These are phyloP conservation scores for Aptenodytes forsteri DNA, from an alignment of 2,113 vertebrate species.

Conservation along the genomic window DNA sequence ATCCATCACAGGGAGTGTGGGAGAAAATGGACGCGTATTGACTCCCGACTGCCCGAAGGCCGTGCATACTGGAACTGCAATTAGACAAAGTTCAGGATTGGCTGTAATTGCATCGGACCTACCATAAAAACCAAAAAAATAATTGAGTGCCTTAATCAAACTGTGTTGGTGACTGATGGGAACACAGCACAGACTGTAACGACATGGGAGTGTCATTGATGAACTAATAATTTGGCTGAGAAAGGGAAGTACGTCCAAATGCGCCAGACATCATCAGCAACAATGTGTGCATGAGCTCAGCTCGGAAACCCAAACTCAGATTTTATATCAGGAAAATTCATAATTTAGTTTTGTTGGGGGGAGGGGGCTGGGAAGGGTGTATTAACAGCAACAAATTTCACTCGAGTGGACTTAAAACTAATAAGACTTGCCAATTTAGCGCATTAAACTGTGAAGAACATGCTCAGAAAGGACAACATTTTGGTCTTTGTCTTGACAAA, in stretches of 20 bases:
- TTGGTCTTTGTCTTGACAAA: conserved; percentile 75
- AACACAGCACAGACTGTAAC: conserved; percentile 83
- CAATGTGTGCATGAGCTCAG: conserved; percentile 84
- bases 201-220: conserved; percentile 72
- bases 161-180: conserved; percentile 81
- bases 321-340: conserved; percentile 87
- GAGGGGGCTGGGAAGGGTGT: conserved; percentile 69
- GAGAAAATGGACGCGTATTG: conserved; percentile 93
- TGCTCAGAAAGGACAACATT: conserved; percentile 79
- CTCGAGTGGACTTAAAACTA: conserved; percentile 80
- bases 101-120: conserved; percentile 97
- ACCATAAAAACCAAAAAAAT: conserved; percentile 99
- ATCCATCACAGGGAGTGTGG: conserved; percentile 96
- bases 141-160: conserved; percentile 98
- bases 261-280: conserved; percentile 75
- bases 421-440: conserved; percentile 78
- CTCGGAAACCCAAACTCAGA: conserved; percentile 83
- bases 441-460: conserved; percentile 84
- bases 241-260: conserved; percentile 69
- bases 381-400: conserved; percentile 82
- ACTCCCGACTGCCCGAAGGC: conserved; percentile 98
- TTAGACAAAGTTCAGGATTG: conserved; percentile 94
- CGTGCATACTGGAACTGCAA: conserved; percentile 88
- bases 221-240: conserved; percentile 69
- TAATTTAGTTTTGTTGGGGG: conserved; percentile 82